These are phyloP conservation scores for Ectemnius continuus DNA, from an alignment of 2,888 invertebrate genomes.

Conservation along the genomic window DNA sequence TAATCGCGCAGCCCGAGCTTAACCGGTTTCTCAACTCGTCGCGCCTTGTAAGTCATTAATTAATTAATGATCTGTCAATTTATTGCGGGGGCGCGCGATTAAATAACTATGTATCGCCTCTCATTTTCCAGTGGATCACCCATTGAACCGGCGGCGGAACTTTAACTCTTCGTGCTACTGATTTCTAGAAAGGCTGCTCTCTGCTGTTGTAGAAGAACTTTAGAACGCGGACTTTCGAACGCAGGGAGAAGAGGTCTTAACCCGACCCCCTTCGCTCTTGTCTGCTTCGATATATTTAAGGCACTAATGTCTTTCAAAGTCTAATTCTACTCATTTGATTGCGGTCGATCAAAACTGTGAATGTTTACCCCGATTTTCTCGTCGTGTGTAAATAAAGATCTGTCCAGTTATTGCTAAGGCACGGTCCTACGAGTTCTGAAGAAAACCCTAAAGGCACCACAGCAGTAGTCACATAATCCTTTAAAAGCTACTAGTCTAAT, in stretches of 20 bases:
- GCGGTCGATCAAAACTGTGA: conserved; percentile 20
- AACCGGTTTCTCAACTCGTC: conserved; percentile 9
- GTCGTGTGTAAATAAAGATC: conserved; percentile 26
- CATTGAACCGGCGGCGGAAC: neutral
- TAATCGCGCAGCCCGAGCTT: conserved; percentile 21
- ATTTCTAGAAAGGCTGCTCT: too few relatives aligned
- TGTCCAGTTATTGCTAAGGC: conserved; percentile 69
- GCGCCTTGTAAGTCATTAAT: conserved; percentile 1
- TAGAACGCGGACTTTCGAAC: too few relatives aligned
- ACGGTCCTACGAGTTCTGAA: conserved; percentile 69
- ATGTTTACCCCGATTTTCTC: conserved; percentile 36
- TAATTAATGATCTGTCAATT: conserved; percentile 5
- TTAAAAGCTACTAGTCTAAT: conserved; percentile 40
- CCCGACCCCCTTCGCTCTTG: conserved; percentile 16
- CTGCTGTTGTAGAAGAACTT: too few relatives aligned
- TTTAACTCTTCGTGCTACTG: too few relatives aligned
- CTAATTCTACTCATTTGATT: conserved; percentile 36
- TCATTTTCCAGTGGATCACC: conserved; percentile 10
- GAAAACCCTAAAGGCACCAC: conserved; percentile 73
- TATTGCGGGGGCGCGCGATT: conserved; percentile 9
- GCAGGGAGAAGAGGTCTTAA: too few relatives aligned
- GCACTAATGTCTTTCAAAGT: conserved; percentile 47
- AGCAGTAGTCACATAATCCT: conserved; percentile 43
- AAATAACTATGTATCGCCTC: neutral
- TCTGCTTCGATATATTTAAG: conserved; percentile 41